Evolutionary conservation across 2,797 vertebrate genomes (phyloP), one percentile per base, ranked within the genome.

Genomic region (Molothrus aeneus): DNA sequence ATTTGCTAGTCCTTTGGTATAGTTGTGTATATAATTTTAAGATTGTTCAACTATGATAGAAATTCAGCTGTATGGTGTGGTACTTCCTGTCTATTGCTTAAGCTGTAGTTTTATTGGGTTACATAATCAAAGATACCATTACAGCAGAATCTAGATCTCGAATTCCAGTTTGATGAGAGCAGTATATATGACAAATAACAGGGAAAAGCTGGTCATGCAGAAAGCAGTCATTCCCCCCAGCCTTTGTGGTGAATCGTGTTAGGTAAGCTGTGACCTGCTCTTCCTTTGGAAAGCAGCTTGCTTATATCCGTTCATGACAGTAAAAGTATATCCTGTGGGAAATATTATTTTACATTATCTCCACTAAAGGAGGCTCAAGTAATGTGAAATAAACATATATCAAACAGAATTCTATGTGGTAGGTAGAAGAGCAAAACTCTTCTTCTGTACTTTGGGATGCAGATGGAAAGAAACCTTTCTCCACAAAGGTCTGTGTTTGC

Each of bases 111-210:
- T 91, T 68, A 66, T 56, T 71, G 80, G 91, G 72, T 74, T 86
- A 77, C 73, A 63, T 71, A 91, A 90, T 92, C 93, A 96, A 71
- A 60, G 71, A 88, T 93, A n/a, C 72, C 64, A 85, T 91, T 80
- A 80, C 38, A 45, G 57, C 59, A 83, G 47, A 66, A 89, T 57
- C 90, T 63, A 92, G 88, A 89, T 81, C 63, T 92, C 5, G 0
- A 90, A 90, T 93, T 93, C 90, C 88, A 63, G 56, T 71, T 90
- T 68, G 72, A 54, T 92, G 85, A 94, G 85, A 88, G 72, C 78
- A 80, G 53, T 45, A 40, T 68, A 78, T 36, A 57, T 69, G 69
- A 85, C 22, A 93, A 90, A 79, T 86, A 91, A 60, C 47, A 88
- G 87, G 63, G 92, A 51, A 91, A 88, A 88, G 56, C 87, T 88